These are phyloP conservation scores for Drosophila truncata DNA, from an alignment of 1,140 invertebrate genomes.

Conservation along the genomic window DNA sequence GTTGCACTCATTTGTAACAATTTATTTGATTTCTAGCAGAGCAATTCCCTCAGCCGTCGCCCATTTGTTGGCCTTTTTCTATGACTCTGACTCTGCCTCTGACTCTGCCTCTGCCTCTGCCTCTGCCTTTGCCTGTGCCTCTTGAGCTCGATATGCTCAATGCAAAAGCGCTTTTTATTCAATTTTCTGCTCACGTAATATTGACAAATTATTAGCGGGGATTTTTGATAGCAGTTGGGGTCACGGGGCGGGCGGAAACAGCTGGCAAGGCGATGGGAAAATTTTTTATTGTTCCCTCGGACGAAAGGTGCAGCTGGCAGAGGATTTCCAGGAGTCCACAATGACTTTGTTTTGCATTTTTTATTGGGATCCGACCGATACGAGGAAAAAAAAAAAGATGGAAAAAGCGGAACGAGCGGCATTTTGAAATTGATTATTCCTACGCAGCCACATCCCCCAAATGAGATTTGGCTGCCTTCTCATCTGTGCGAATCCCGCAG, in stretches of 20 bases:
- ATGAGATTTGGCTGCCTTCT: constrained; percentile 30
- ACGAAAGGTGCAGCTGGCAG: constrained; percentile 69
- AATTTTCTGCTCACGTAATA: constrained; percentile 85
- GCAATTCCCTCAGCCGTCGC: constrained; percentile 28
- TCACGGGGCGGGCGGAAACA: constrained; percentile 39
- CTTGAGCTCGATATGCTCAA: constrained; percentile 38
- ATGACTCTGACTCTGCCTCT: not conserved
- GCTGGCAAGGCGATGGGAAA: constrained; percentile 50
- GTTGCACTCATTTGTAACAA: constrained; percentile 83
- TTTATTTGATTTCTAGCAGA: constrained; percentile 76
- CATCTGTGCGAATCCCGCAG: constrained; percentile 26
- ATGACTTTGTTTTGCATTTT: constrained; percentile 70
- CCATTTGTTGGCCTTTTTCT: constrained; percentile 35
- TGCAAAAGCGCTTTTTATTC: constrained; percentile 83
- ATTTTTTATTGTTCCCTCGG: constrained; percentile 46
- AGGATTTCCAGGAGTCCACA: constrained; percentile 38
- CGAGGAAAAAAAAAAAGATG: not conserved
- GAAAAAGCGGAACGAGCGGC: constrained; percentile 32
- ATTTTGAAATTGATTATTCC: constrained; percentile 78
- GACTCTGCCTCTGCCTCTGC: constrained; percentile 17
- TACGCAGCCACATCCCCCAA: constrained; percentile 4
- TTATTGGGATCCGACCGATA: constrained; percentile 46
- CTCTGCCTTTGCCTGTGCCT: constrained; percentile 1
- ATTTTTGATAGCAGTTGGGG: constrained; percentile 69
- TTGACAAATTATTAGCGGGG: constrained; percentile 84